phyloP scores from a whole-genome alignment of 2,888 invertebrate species.

The Lasioglossum malachurum region DNA sequence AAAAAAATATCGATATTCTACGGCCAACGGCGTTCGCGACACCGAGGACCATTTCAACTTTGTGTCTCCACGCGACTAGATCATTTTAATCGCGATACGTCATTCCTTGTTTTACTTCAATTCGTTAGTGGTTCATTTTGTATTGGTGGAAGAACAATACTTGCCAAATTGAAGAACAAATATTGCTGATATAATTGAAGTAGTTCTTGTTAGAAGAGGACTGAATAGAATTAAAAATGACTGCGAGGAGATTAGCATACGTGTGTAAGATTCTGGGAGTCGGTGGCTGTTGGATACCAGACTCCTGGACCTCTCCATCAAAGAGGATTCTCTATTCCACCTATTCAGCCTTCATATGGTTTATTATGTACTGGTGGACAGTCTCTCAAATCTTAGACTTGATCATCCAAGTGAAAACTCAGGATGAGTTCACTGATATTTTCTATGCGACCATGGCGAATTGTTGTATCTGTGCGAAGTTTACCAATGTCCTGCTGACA shows the following conservation, averaged over 20 bases:
- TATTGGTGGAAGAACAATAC: too few species aligned
- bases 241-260: constrained; percentile 24
- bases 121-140: too few species aligned
- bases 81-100: neutral
- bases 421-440: constrained; percentile 43
- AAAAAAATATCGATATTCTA: constrained; percentile 1
- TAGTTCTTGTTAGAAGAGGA: neutral
- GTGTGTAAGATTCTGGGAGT: constrained; percentile 16
- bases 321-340: constrained; percentile 36
- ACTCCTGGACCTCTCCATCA: constrained; percentile 17
- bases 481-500: constrained; percentile 51
- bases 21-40: neutral
- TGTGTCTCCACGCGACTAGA: neutral
- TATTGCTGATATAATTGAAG: neutral
- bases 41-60: neutral
- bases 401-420: constrained; percentile 24
- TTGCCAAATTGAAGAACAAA: too few species aligned
- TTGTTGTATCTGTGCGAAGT: constrained; percentile 53
- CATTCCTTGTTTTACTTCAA: too few species aligned
- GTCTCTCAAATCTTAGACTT: constrained; percentile 41
- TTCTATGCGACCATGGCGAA: constrained; percentile 51
- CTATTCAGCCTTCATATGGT: constrained; percentile 28
- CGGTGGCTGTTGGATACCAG: constrained; percentile 40
- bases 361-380: constrained; percentile 22
- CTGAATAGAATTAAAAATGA: neutral